Conservation (phyloP, 2,888 invertebrate species). For the Orchesella flavescens region DNA sequence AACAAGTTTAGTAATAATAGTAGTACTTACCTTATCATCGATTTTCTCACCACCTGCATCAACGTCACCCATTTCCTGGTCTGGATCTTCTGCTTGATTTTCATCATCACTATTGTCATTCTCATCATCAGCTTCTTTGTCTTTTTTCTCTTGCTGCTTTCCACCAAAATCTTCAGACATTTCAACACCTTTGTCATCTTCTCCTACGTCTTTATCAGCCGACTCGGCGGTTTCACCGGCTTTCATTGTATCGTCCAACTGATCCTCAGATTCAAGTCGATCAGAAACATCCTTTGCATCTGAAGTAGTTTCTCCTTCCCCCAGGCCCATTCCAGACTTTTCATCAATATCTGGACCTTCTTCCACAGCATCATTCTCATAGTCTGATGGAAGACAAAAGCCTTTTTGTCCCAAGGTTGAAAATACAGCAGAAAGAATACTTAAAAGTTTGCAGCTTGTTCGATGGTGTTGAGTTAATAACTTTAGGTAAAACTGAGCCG, state of each 20-base stretch:
- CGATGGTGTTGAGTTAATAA: conserved; percentile 86
- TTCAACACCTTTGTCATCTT: conserved; percentile 93
- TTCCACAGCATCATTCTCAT: conserved; percentile 78
- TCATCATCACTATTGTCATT: conserved; percentile 78
- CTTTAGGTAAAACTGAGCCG: conserved; percentile 86
- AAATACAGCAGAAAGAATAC: conserved; percentile 88
- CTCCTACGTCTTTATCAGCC: conserved; percentile 81
- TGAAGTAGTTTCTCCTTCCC: conserved; percentile 83
- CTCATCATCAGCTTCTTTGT: conserved; percentile 79
- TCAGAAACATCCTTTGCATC: conserved; percentile 97
- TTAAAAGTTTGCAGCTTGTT: conserved; percentile 86
- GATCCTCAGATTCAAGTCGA: conserved; percentile 92
- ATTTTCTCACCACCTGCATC: conserved; percentile 87
- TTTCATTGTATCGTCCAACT: conserved; percentile 90
- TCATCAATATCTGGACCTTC: conserved; percentile 76
- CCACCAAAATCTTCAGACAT: conserved; percentile 98
- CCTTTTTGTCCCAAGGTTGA: conserved; percentile 89
- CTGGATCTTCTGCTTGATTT: conserved; percentile 87
- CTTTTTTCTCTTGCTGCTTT: conserved; percentile 86
- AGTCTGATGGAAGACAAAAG: conserved; percentile 92
- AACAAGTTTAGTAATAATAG: neutral
- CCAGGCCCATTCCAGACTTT: conserved; percentile 86
- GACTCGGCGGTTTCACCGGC: conserved; percentile 83
- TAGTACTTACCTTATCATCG: conserved; percentile 74
- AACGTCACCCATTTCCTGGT: conserved; percentile 97